These are phyloP conservation scores for Ifrita kowaldi DNA, from an alignment of 2,113 vertebrate genomes.

Conservation along the genomic window DNA sequence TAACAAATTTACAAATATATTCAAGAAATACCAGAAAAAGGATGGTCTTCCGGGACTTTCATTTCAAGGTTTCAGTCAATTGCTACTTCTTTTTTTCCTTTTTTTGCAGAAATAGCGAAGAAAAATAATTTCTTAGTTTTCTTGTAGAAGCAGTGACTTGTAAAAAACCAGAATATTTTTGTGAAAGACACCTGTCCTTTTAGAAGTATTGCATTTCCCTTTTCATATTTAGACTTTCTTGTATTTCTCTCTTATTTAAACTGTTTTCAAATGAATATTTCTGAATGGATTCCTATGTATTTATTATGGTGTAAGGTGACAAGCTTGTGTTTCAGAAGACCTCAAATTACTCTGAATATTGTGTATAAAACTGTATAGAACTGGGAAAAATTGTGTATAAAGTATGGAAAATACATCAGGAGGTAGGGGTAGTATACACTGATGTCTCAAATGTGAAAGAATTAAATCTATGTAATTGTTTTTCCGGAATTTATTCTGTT, in stretches of 20 bases:
- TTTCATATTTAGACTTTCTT: neutral
- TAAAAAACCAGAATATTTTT: neutral
- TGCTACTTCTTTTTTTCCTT: neutral
- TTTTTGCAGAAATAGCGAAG: neutral
- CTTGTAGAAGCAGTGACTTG: neutral
- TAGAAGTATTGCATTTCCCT: neutral
- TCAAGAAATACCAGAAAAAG: neutral
- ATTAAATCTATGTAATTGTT: neutral
- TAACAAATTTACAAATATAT: neutral
- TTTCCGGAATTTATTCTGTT: neutral
- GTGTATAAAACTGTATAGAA: neutral
- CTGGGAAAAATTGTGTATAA: neutral
- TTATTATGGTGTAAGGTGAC: neutral
- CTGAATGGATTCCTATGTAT: neutral
- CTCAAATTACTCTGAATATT: neutral
- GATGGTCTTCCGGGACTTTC: neutral
- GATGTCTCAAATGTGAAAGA: neutral
- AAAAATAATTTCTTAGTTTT: neutral
- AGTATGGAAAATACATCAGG: neutral
- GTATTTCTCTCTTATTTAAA: neutral
- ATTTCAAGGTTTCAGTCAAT: neutral
- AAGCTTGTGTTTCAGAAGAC: neutral
- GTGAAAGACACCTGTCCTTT: neutral
- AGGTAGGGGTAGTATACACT: neutral
- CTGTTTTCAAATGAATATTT: conserved; percentile 3